Evolutionary conservation across 2,888 invertebrate species (phyloP).

Genomic region (Helicoverpa assulta): DNA sequence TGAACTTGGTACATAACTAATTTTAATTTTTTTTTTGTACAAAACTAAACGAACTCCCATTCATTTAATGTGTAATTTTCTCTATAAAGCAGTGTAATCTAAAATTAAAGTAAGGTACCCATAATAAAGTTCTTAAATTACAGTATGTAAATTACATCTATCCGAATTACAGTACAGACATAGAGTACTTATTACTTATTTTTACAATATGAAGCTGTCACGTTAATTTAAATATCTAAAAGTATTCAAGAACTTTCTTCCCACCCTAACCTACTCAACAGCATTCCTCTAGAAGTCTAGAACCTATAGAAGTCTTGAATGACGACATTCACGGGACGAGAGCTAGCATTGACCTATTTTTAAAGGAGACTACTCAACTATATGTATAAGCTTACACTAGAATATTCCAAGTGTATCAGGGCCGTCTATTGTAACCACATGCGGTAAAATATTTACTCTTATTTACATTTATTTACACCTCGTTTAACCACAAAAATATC

Average conservation of each 20-base stretch:
- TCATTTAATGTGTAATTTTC: no score
- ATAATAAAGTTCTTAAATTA: no score
- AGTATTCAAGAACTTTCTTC: background rate
- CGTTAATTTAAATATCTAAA: background rate
- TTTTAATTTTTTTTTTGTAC: no score
- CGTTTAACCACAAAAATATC: slow-evolving; percentile 34
- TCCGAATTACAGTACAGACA: no score
- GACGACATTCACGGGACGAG: slow-evolving; percentile 5
- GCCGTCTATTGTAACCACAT: slow-evolving; percentile 27
- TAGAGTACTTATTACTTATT: no score
- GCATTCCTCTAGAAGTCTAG: background rate
- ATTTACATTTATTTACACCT: slow-evolving; percentile 27
- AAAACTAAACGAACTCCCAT: no score
- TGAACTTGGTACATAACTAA: no score
- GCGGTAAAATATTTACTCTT: slow-evolving; percentile 8
- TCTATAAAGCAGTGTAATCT: no score
- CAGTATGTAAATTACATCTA: no score
- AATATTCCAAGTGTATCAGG: slow-evolving; percentile 35
- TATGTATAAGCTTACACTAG: slow-evolving; percentile 3
- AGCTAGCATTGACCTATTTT: slow-evolving; percentile 31
- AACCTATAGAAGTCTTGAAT: slow-evolving; percentile 14
- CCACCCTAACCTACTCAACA: background rate
- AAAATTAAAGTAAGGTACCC: no score
- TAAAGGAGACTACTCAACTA: slow-evolving; percentile 21
- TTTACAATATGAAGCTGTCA: no score